Conservation (phyloP, 2,888 invertebrate species). For the Drosophila paramelanica region DNA sequence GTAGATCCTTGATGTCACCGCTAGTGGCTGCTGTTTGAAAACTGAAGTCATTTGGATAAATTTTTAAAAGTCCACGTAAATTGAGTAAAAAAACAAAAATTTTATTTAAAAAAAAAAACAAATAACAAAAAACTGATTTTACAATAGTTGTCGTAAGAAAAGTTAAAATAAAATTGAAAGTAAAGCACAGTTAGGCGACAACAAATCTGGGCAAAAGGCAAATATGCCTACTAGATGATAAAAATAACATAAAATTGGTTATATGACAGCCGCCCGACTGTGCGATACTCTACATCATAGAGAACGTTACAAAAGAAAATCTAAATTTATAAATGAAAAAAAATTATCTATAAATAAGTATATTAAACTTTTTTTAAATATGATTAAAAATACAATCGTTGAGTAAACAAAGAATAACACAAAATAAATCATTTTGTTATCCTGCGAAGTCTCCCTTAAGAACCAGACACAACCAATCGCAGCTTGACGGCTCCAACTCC, state of each 20-base stretch:
- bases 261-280: no score
- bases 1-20: background rate
- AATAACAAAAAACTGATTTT: background rate
- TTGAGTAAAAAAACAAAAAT: background rate
- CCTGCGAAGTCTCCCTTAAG: conserved; percentile 5
- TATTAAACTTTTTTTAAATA: background rate
- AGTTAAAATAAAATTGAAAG: background rate
- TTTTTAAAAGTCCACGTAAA: background rate
- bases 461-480: conserved; percentile 24
- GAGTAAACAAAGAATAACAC: background rate
- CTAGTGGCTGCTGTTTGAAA: background rate
- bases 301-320: no score
- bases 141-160: background rate
- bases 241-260: no score
- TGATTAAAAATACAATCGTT: background rate
- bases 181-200: no score
- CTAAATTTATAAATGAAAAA: no score
- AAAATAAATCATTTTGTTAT: background rate
- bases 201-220: no score
- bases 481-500: conserved; percentile 16
- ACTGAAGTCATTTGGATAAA: background rate
- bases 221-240: no score
- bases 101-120: background rate
- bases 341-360: no score
- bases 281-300: no score